phyloP scores from a whole-genome alignment of 1,140 invertebrate genomes.

The Fopius arisanus region DNA sequence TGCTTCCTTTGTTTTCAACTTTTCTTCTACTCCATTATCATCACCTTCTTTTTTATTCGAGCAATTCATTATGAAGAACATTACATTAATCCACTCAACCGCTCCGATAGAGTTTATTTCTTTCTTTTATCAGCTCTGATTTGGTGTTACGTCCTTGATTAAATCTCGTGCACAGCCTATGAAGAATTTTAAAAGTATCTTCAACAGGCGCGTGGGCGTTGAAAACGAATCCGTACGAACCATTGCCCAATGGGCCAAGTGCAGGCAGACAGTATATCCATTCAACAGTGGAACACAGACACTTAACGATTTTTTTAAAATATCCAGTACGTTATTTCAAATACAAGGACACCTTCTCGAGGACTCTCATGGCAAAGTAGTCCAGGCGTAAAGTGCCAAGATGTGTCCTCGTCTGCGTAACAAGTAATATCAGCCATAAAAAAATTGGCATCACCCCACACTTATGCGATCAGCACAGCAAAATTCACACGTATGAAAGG shows the following conservation, averaged over 20 bases:
- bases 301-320: neutral
- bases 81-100: neutral
- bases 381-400: constrained; percentile 55
- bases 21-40: too few species aligned
- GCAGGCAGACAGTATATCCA: neutral
- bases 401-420: constrained; percentile 56
- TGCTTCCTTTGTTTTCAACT: too few species aligned
- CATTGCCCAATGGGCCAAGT: neutral
- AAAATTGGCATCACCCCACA: neutral
- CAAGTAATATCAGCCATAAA: constrained; percentile 27
- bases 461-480: neutral
- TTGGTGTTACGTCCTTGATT: neutral
- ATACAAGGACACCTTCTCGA: constrained; percentile 60
- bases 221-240: neutral
- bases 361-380: constrained; percentile 42
- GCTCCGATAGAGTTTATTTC: neutral
- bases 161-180: neutral
- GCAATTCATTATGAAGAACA: neutral
- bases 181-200: neutral
- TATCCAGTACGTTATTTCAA: constrained; percentile 53
- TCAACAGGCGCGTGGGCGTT: neutral
- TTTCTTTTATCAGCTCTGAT: neutral
- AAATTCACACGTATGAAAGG: neutral
- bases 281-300: neutral
- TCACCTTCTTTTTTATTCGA: too few species aligned